Evolutionary conservation across 2,113 vertebrate species (phyloP), one percentile per base, ranked within the genome.

Genomic region (Asarcornis scutulata): DNA sequence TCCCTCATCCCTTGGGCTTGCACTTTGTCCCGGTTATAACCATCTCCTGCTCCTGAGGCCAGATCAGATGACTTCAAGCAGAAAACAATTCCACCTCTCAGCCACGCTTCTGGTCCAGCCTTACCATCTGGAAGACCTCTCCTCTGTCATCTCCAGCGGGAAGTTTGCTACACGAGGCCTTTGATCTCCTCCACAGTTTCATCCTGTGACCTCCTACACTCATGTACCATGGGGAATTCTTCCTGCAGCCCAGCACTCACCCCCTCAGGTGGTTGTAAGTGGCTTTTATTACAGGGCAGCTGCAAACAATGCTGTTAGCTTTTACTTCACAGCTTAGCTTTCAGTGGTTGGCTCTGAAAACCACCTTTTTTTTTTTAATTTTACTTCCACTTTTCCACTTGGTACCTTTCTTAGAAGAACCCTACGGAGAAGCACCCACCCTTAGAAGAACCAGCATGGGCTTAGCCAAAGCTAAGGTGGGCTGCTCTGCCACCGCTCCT

Each of bases 31-130:
- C 25, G 66, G n/a, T 66, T 50, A 71, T 6, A 79, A 63, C n/a
- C 78, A 81, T 82, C 85, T 62, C 52, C 71, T 64, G 38, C 5
- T 83, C 40, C 88, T 74, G 88, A 88, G 93, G 31, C 27, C 85
- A 73, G n/a, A 81, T 76, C 91, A 88, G 83, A 84, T 76, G 88
- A 90, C 67, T 93, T 42, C 31, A 52, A 71, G 66, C 50, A 64
- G 75, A 76, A 89, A 85, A 83, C 14, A 80, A 79, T 38, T 79
- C 66, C 48, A 36, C 7, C 68, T 58, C 58, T 22, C 7, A 44
- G 42, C 31, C 75, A 90, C 4, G 10, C 71, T 93, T 31, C 75
- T 85, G 53, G 64, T 50, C n/a, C 66, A 78, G 38, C 83, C 44
- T 31, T 6, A 23, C 36, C 44, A 34, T 4, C 26, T 26, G 36